Percentiles rank a stretch among this genome's conserved stretches.
phyloP scores from a whole-genome alignment of 2,797 vertebrate genomes.

The Megalops cyprinoides region DNA sequence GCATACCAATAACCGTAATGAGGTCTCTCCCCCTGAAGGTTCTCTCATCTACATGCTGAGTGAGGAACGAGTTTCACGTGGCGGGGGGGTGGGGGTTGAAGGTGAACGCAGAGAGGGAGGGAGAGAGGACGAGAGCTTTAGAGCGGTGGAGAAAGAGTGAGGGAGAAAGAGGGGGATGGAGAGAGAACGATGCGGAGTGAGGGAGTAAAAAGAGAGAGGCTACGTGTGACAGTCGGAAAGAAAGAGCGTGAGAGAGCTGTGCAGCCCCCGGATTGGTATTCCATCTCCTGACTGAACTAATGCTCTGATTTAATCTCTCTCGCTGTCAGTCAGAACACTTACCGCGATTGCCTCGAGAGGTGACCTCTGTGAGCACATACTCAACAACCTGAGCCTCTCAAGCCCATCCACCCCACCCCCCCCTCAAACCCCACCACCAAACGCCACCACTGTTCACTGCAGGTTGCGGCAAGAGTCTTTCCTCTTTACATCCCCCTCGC shows the following conservation, averaged over 20 bases:
- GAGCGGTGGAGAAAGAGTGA: background rate
- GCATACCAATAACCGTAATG: slow-evolving; percentile 45
- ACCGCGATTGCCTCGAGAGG: slow-evolving; percentile 68
- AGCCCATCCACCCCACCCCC: background rate
- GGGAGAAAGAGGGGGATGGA: background rate
- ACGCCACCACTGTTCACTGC: background rate
- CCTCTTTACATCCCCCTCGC: slow-evolving; percentile 16
- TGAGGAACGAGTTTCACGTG: background rate
- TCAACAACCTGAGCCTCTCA: background rate
- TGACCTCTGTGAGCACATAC: slow-evolving; percentile 60
- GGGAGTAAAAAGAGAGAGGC: background rate
- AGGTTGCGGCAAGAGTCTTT: background rate
- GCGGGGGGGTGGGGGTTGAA: slow-evolving; percentile 15
- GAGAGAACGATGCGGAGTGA: slow-evolving; percentile 5
- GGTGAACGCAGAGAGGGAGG: slow-evolving; percentile 19
- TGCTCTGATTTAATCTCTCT: slow-evolving; percentile 59
- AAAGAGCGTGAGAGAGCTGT: slow-evolving; percentile 4
- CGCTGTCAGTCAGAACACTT: slow-evolving; percentile 75
- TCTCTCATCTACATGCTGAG: slow-evolving; percentile 32
- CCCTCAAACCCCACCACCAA: slow-evolving; percentile 16
- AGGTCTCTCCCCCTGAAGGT: slow-evolving; percentile 40
- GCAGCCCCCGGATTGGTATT: slow-evolving; percentile 61
- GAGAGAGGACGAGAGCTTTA: background rate
- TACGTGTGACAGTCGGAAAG: background rate
- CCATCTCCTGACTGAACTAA: slow-evolving; percentile 56